Evolutionary conservation across 2,797 vertebrate species (phyloP).

Genomic region (Thamnophis elegans): DNA sequence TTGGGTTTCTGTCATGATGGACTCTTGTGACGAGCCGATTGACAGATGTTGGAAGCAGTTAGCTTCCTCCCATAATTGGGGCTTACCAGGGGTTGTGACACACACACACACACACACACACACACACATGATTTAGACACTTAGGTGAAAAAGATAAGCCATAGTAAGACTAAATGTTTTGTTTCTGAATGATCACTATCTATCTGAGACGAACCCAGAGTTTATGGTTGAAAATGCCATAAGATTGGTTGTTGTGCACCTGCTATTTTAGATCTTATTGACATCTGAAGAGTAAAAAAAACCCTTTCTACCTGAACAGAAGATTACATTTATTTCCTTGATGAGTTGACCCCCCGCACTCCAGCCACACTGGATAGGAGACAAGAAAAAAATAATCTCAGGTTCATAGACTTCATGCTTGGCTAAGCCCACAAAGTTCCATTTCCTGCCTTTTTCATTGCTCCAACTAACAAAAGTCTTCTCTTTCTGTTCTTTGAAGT

Average conservation of each 20-base stretch:
- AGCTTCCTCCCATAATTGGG: no score
- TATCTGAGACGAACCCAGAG: not conserved
- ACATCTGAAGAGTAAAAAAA: constrained; percentile 61
- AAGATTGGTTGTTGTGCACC: constrained; percentile 55
- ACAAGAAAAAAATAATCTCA: constrained; percentile 62
- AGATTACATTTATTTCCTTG: constrained; percentile 71
- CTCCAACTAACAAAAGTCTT: constrained; percentile 74
- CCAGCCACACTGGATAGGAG: constrained; percentile 21
- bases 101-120: no score
- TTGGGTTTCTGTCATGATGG: no score
- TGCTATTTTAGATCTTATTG: constrained; percentile 64
- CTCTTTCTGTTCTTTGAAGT: constrained; percentile 79
- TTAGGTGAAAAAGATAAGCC: not conserved
- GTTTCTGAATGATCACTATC: not conserved
- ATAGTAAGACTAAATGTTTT: constrained; percentile 16
- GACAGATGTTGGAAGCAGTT: no score
- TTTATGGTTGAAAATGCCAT: not conserved
- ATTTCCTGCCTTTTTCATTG: constrained; percentile 71
- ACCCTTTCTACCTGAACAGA: constrained; percentile 64
- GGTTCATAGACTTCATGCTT: constrained; percentile 73
- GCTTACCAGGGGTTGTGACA: no score
- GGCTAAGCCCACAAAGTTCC: constrained; percentile 66
- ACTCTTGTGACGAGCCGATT: no score
- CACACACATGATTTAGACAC: no score
- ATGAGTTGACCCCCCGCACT: constrained; percentile 39